Percentiles rank a stretch among this genome's conserved stretches.
These are phyloP conservation scores for Lepus townsendii DNA, from an alignment of 2,797 vertebrate genomes.

Conservation along the genomic window DNA sequence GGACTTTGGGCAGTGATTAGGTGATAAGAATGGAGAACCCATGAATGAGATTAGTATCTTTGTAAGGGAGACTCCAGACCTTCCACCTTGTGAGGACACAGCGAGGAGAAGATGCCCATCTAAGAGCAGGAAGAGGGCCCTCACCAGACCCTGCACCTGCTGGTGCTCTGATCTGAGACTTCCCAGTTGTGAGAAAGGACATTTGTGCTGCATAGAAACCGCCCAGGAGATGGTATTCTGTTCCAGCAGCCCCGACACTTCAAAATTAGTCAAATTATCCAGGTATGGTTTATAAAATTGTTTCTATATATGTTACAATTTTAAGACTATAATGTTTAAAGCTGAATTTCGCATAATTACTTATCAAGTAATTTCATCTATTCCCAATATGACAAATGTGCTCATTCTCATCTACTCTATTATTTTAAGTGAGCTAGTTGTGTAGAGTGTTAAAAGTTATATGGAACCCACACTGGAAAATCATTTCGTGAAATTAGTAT, in stretches of 20 bases:
- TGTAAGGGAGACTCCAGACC: rapidly evolving
- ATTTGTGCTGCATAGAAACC: neutral
- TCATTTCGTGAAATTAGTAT: constrained; percentile 19
- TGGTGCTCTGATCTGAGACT: neutral
- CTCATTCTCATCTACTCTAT: constrained; percentile 35
- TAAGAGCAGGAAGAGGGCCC: neutral
- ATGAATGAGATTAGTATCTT: neutral
- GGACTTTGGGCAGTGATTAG: neutral
- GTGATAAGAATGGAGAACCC: neutral
- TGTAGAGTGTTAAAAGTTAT: constrained; percentile 38
- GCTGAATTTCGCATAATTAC: constrained; percentile 30
- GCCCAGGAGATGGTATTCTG: neutral
- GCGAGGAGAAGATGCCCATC: neutral
- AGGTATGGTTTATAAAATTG: neutral
- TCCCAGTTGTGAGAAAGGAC: neutral
- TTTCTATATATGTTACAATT: neutral
- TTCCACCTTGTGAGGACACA: neutral
- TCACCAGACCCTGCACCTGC: neutral
- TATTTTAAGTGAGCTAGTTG: constrained; percentile 5
- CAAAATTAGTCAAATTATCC: constrained; percentile 25
- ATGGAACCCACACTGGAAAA: constrained; percentile 4
- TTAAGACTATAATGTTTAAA: constrained; percentile 28
- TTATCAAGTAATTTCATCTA: constrained; percentile 6
- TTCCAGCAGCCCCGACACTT: neutral
- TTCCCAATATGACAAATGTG: constrained; percentile 32